A percentile compares a stretch with the other conserved stretches of the same genome.
Evolutionary conservation across 2,888 invertebrate species (phyloP).

Genomic region (Crematogaster levior): DNA sequence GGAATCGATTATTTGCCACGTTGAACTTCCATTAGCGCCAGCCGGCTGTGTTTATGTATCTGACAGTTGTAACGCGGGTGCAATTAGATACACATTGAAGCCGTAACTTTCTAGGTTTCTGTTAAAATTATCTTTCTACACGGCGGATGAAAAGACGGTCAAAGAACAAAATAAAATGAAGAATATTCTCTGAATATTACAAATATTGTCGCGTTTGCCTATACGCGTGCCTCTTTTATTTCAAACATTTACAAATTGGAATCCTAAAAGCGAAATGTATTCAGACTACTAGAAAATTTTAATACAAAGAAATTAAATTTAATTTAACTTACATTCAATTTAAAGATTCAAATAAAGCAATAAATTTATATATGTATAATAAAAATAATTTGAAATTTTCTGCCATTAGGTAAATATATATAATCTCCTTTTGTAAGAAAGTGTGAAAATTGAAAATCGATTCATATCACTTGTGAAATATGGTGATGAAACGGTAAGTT

Average conservation of each 20-base stretch:
- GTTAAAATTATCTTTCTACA: constrained; percentile 20
- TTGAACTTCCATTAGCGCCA: constrained; percentile 74
- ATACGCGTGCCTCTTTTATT: neutral
- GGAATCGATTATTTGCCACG: constrained; percentile 74
- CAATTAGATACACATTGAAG: constrained; percentile 59
- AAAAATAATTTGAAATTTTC: neutral
- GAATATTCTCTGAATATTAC: neutral
- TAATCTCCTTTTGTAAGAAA: neutral
- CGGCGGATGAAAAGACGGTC: neutral
- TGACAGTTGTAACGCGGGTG: constrained; percentile 69
- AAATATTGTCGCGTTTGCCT: neutral
- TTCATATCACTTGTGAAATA: neutral
- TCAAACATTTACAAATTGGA: neutral
- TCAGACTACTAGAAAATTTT: neutral
- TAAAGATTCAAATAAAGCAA: no score
- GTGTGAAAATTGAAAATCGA: neutral
- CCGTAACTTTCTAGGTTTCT: constrained; percentile 20
- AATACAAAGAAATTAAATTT: neutral
- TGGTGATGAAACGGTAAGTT: neutral
- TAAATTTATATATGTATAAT: neutral
- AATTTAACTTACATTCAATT: no score
- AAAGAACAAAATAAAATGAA: neutral
- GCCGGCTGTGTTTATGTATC: constrained; percentile 67
- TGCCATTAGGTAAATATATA: neutral
- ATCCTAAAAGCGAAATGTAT: neutral